These are phyloP conservation scores for Boloria euphrosyne DNA, from an alignment of 2,888 invertebrate genomes.

Conservation along the genomic window DNA sequence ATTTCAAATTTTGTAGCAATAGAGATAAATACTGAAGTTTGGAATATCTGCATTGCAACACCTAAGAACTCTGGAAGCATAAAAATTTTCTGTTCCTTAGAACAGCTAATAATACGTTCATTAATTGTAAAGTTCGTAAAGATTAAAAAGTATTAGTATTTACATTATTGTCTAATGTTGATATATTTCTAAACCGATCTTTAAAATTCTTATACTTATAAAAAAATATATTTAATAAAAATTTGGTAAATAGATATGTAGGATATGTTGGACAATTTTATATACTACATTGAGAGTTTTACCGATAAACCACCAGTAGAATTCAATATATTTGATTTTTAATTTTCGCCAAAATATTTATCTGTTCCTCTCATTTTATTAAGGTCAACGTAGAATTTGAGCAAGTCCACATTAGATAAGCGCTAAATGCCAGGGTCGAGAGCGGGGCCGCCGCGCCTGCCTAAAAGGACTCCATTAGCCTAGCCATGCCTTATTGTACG, in stretches of 20 bases:
- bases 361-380: constrained; percentile 10
- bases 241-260: no score
- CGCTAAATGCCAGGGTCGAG: constrained; percentile 12
- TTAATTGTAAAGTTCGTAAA: no score
- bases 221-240: no score
- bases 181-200: no score
- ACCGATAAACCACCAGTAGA: background rate
- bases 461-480: constrained; percentile 37
- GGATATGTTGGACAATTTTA: no score
- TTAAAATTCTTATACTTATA: no score
- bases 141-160: no score
- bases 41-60: constrained; percentile 5
- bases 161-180: no score
- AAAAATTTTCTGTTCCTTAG: background rate
- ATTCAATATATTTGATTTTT: background rate
- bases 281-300: background rate
- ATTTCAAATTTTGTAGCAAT: background rate
- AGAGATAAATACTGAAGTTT: constrained; percentile 15
- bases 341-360: background rate
- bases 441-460: constrained; percentile 3
- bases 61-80: background rate
- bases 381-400: constrained; percentile 18
- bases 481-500: constrained; percentile 21
- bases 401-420: constrained; percentile 24
- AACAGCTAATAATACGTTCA: background rate